Evolutionary conservation across 2,888 invertebrate species (phyloP), one percentile per base, ranked within the genome.

Genomic region (Ptychoptera contaminata): DNA sequence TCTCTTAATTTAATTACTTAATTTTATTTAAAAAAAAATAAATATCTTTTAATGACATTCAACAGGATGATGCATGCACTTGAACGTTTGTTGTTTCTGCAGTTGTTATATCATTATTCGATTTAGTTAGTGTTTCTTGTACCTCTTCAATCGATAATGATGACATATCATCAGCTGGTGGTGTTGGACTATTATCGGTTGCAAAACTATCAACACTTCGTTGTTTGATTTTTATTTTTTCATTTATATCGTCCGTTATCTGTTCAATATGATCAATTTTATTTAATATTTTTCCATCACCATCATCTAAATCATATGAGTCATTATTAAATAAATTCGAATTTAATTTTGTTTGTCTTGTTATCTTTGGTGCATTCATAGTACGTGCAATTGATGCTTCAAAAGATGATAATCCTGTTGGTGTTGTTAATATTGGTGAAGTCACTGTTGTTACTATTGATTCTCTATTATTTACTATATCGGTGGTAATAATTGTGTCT

Each of bases 51-150:
- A 23, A 23, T 5, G 7, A 3, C 23, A 23, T 16, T 34, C 31
- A 40, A 32, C 31, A 40, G 4, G 40, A 40, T 30, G 40, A 40
- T 16, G 40, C 40, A 42, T 42, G 42, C 7, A 42, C 42, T 35
- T 42, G 34, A 16, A 42, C 42, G 16, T 34, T 34, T 34, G 42
- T 42, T 14, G 35, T 42, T 42, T 42, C 42, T 9, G 42, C 34
- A 31, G 30, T 40, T 16, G 16, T 15, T 23, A 35, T n/a, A 42
- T 42, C 42, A 35, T 12, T 35, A 14, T 42, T 34, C n/a, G 42
- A 23, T 16, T 23, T 35, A 35, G 16, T 35, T 35, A 42, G 10
- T 14, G 34, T 35, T 30, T 42, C 35, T 7, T 23, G 23, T 5
- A 23, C 23, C 7, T 23, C 23, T 7, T 23, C 23, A 23, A 23